These are phyloP conservation scores for Rutpela maculata DNA, from an alignment of 2,888 invertebrate species.

Conservation along the genomic window DNA sequence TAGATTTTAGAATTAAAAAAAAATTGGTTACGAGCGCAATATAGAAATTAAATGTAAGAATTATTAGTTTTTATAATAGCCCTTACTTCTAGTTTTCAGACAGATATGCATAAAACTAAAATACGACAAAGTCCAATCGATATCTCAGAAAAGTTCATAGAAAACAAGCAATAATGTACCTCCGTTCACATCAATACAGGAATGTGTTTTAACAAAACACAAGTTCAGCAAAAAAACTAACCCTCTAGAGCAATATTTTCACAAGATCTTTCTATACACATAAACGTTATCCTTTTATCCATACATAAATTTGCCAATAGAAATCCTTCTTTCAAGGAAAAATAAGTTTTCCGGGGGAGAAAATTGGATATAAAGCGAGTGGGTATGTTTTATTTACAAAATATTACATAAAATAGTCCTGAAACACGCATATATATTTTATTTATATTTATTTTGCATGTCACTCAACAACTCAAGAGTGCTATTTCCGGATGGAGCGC, in stretches of 20 bases:
- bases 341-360: conserved; percentile 2
- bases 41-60: no score
- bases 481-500: no score
- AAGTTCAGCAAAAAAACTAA: conserved; percentile 25
- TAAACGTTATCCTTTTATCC: conserved; percentile 37
- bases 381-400: conserved; percentile 11
- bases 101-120: not conserved
- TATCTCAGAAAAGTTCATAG: not conserved
- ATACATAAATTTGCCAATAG: conserved; percentile 28
- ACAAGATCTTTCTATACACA: conserved; percentile 32
- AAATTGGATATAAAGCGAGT: not conserved
- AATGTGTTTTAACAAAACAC: conserved; percentile 18
- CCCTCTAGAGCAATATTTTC: conserved; percentile 22
- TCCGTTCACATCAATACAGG: not conserved
- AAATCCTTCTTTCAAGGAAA: conserved; percentile 12
- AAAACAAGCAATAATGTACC: not conserved
- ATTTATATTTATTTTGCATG: not conserved
- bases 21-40: no score
- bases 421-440: not conserved
- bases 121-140: no score
- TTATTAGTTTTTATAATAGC: not conserved
- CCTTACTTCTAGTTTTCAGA: not conserved
- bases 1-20: no score
- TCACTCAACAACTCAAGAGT: no score
- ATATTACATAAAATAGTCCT: not conserved